These are phyloP conservation scores for Antechinus stuartii DNA, from an alignment of 2,113 vertebrate genomes.

Conservation along the genomic window DNA sequence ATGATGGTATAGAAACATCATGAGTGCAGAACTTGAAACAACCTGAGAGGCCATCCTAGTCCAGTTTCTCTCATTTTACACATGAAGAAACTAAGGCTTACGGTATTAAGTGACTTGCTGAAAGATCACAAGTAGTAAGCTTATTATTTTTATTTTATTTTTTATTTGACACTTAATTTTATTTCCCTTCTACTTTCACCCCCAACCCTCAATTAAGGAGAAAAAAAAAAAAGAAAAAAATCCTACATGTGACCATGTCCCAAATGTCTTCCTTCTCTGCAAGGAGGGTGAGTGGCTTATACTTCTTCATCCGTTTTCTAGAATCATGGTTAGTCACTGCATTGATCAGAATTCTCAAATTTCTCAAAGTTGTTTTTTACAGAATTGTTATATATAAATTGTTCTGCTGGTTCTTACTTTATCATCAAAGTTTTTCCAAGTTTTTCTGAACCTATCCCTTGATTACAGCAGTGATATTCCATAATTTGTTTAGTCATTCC, in stretches of 20 bases:
- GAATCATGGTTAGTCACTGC: not conserved
- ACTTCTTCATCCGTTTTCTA: not conserved
- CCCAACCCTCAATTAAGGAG: no score
- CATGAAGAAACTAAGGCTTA: not conserved
- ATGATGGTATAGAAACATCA: not conserved
- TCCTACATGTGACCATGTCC: not conserved
- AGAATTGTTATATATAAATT: not conserved
- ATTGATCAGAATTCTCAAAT: not conserved
- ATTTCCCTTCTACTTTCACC: no score
- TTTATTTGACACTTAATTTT: not conserved
- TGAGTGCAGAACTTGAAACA: not conserved
- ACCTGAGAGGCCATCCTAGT: not conserved
- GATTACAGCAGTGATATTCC: not conserved
- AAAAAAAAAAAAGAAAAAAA: not conserved
- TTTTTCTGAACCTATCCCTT: not conserved
- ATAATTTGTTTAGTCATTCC: not conserved
- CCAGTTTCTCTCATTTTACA: not conserved
- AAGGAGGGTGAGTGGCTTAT: no score
- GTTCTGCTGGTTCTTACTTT: not conserved
- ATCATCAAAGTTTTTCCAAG: not conserved
- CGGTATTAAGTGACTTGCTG: not conserved
- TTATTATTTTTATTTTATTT: not conserved
- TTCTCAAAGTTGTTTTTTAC: not conserved
- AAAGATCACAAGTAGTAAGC: not conserved
- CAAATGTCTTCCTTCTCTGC: not conserved